Evolutionary conservation across 2,888 invertebrate genomes (phyloP), one percentile per base, ranked within the genome.

Genomic region (Lepidocyrtinus sp.): DNA sequence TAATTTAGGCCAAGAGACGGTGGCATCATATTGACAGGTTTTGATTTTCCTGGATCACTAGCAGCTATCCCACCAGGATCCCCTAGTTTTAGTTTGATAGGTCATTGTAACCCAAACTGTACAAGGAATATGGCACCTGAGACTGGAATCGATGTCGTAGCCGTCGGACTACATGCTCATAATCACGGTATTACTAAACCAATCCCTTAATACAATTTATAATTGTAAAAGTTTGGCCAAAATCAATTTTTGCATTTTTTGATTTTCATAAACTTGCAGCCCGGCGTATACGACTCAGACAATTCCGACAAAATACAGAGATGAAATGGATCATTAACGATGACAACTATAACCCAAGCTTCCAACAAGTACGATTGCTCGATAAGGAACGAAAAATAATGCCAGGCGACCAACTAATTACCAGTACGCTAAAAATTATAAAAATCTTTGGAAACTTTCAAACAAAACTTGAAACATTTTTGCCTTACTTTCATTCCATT

Each of bases 121-220:
- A 70, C 70, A 1, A 46, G 26, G 50, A 24, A 36, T 5, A 50
- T 69, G 64, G 2, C 55, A 17, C 76, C 64, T 0, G n/a, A n/a
- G 2, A 62, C 25, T 22, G 76, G 76, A 64, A 50, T 76, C 21
- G 50, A 76, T 63, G 25, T 76, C 1, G 55, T 76, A 12, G 62
- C 69, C 64, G 64, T 76, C 15, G 63, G 62, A 24, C 64, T 76
- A 0, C 76, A 76, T 70, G 36, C 76, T 19, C 76, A 76, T 64
- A 63, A 62, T 21, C 45, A 61, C 27, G 75, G 70, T 63, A 50
- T 17, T 46, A 3, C 3, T 1, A 63, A 55, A 17, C n/a, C n/a
- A n/a, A n/a, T n/a, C n/a, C n/a, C n/a, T n/a, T n/a, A n/a, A n/a
- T n/a, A n/a, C n/a, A n/a, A n/a, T n/a, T n/a, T n/a, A n/a, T n/a